Evolutionary conservation across 2,797 vertebrate genomes (phyloP).

Genomic region (Emydoidea blandingii): DNA sequence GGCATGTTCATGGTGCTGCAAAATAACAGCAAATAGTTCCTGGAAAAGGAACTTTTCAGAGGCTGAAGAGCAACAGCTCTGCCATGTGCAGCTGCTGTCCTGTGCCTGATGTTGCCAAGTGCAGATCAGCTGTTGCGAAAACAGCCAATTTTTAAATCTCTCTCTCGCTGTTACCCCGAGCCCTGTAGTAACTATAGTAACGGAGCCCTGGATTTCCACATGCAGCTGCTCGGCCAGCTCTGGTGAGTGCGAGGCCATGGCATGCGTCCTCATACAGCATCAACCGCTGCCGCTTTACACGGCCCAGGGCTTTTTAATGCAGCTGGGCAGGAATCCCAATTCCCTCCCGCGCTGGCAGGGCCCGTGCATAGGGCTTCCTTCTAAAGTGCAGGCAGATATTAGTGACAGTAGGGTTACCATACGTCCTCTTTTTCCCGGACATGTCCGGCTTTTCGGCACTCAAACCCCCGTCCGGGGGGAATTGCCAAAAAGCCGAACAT

Average conservation of each 20-base stretch:
- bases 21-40: neutral
- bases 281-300: neutral
- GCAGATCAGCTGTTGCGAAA: slow-evolving; percentile 48
- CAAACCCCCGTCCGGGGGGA: no score
- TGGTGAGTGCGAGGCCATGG: neutral
- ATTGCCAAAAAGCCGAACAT: no score
- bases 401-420: no score
- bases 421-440: no score
- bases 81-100: neutral
- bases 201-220: slow-evolving; percentile 43
- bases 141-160: slow-evolving; percentile 69
- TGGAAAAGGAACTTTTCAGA: neutral
- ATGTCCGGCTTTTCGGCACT: no score
- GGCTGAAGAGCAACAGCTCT: neutral
- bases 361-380: no score
- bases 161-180: slow-evolving; percentile 54
- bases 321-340: neutral
- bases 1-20: fast-evolving
- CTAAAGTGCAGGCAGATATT: neutral
- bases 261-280: neutral
- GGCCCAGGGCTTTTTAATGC: neutral
- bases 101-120: slow-evolving; percentile 58
- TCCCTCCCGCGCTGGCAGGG: neutral
- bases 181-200: slow-evolving; percentile 78
- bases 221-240: neutral